Evolutionary conservation across 2,888 invertebrate species (phyloP), one percentile per base, ranked within the genome.

Genomic region (Creontiades dilutus): DNA sequence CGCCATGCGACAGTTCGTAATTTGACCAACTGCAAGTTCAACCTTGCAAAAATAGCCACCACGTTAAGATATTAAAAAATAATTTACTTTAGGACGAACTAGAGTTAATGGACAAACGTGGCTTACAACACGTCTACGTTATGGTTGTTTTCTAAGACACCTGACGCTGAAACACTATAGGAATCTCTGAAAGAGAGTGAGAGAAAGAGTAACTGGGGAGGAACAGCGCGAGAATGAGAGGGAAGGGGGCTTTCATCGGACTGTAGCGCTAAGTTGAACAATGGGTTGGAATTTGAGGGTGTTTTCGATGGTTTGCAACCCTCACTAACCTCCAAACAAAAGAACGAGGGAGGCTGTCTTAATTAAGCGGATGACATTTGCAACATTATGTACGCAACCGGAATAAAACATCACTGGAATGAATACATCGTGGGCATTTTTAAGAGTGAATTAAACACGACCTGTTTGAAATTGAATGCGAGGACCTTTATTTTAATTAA

Each of bases 351-450:
- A 68, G 68, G 68, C 12, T 68, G 57, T 27, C 68, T 68, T 68
- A 68, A 68, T 68, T 68, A 68, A 68, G 68, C 7, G 68, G 68
- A 68, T 68, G 68, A 68, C 68, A 27, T 68, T 68, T 68, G 12
- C 27, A 68, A 68, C 23, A 68, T 68, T 68, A 68, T 68, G 68
- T 68, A 68, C 68, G 68, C 68, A 68, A 68, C 68, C 68, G 68
- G 68, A 68, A 68, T 68, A 68, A 68, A 68, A 68, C 68, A 68
- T 68, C 68, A 68, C 68, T 68, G 68, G 27, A 68, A 68, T 68
- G 68, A 68, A 23, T 23, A 23, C 11, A 27, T 19, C 68, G 68
- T 68, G 27, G 23, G 19, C n/a, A 68, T 11, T 68, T 68, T 68
- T 68, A 12, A 68, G 11, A 68, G 68, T 23, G 23, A 68, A 68